phyloP scores from a whole-genome alignment of 2,113 vertebrate genomes.

The Nymphicus hollandicus region DNA sequence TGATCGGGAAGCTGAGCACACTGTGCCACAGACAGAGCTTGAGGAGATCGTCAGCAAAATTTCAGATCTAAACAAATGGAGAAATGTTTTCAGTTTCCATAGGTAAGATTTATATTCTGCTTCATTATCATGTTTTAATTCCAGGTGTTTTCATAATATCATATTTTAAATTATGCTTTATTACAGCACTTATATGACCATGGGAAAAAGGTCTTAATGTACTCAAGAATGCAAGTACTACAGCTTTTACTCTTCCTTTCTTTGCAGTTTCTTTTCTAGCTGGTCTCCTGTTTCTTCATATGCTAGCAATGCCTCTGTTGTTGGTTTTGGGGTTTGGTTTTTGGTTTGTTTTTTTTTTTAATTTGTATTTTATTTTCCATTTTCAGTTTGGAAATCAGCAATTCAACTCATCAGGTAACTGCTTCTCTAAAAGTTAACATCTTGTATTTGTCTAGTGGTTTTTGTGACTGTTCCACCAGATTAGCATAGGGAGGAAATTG shows the following conservation, averaged over 20 bases:
- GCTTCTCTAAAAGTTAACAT: background rate
- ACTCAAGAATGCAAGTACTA: background rate
- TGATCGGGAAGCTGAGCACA: fast-evolving
- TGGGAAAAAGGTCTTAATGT: background rate
- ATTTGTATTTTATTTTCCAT: slow-evolving; percentile 23
- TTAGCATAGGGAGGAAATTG: background rate
- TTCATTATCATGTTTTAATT: background rate
- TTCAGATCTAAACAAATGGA: slow-evolving; percentile 76
- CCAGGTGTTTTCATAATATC: background rate
- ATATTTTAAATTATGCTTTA: background rate
- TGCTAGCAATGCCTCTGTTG: background rate
- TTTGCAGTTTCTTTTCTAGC: background rate
- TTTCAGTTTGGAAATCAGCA: slow-evolving; percentile 73
- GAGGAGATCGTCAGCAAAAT: slow-evolving; percentile 73
- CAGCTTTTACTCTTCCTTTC: background rate
- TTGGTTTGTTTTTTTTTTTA: background rate
- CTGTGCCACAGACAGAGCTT: slow-evolving; percentile 1
- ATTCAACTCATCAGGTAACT: slow-evolving; percentile 56
- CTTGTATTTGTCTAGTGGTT: background rate
- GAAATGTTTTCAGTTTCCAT: slow-evolving; percentile 70
- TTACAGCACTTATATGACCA: background rate
- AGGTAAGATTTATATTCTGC: slow-evolving; percentile 62
- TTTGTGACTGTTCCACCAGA: background rate
- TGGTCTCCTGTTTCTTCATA: background rate
- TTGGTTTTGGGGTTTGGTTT: background rate